Percentiles rank a stretch among this genome's conserved stretches.
phyloP scores from a whole-genome alignment of 2,113 vertebrate species.

The Holacanthus passer region DNA sequence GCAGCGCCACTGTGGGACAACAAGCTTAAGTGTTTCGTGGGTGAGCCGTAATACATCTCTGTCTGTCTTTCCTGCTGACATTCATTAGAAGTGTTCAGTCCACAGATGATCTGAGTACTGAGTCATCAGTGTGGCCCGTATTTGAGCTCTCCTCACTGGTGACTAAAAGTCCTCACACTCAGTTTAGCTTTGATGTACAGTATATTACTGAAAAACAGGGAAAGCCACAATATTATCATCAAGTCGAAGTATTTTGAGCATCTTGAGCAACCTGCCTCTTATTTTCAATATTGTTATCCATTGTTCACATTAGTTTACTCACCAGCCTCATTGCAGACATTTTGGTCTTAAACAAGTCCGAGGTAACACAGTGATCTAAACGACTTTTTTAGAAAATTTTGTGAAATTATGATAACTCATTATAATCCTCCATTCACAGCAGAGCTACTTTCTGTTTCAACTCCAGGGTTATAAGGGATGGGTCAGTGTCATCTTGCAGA shows the following conservation, averaged over 20 bases:
- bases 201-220: too few relatives aligned
- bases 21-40: slow-evolving; percentile 78
- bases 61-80: background rate
- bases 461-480: background rate
- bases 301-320: too few relatives aligned
- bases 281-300: too few relatives aligned
- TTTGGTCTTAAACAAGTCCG: background rate
- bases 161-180: too few relatives aligned
- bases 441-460: background rate
- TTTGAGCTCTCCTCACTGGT: background rate
- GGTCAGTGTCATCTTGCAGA: background rate
- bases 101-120: background rate
- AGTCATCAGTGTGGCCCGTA: background rate
- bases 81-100: background rate
- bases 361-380: background rate
- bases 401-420: background rate
- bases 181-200: too few relatives aligned
- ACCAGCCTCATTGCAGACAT: background rate
- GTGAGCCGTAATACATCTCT: slow-evolving; percentile 56
- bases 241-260: background rate
- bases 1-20: slow-evolving; percentile 80
- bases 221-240: too few relatives aligned
- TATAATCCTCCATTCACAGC: background rate
- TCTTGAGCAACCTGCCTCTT: background rate
- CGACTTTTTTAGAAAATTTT: too few relatives aligned